Evolutionary conservation across 2,888 invertebrate species (phyloP), one percentile per base, ranked within the genome.

Genomic region (Eupelmus urozonus): DNA sequence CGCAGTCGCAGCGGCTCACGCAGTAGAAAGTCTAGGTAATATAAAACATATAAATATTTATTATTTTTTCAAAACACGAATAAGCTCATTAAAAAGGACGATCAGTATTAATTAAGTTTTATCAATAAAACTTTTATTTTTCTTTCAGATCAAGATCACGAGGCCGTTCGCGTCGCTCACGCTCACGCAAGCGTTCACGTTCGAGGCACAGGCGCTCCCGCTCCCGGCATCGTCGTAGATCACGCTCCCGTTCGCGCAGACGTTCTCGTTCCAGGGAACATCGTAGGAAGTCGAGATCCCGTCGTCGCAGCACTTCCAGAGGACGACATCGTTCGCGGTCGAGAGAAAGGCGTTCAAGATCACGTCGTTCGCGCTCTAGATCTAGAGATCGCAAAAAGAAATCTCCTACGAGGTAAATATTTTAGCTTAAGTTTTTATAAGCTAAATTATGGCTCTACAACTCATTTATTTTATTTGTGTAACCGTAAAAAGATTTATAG

Each of bases 61-160:
- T 34, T 34, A 5, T 34, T 34, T 5, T 34, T 34, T 34, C 34
- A 34, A 5, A 9, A 16, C 16, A 45, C 4, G 9, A 34, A 34
- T 34, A 34, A 34, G n/a, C 9, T 34, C 3, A 34, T 13, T 45
- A 45, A 45, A 45, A 45, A 45, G 9, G 9, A 34, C 9, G 9
- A 29, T 13, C 9, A 34, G 9, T 34, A 34, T 3, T n/a, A n/a
- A n/a, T n/a, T n/a, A n/a, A n/a, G n/a, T n/a, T n/a, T n/a, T n/a
- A n/a, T n/a, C n/a, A n/a, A n/a, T n/a, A n/a, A n/a, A n/a, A 34
- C 9, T 70, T 40, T 20, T 45, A 13, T 23, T 45, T 63, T 75
- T 60, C 0, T 51, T 86, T 94, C 0, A 92, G 94, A 0, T 95
- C 95, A 0, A 92, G 94, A 4, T 94, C 94, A 0, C 91, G 92